Evolutionary conservation across 2,888 invertebrate genomes (phyloP), one percentile per base, ranked within the genome.

Genomic region (Ophraella communa): DNA sequence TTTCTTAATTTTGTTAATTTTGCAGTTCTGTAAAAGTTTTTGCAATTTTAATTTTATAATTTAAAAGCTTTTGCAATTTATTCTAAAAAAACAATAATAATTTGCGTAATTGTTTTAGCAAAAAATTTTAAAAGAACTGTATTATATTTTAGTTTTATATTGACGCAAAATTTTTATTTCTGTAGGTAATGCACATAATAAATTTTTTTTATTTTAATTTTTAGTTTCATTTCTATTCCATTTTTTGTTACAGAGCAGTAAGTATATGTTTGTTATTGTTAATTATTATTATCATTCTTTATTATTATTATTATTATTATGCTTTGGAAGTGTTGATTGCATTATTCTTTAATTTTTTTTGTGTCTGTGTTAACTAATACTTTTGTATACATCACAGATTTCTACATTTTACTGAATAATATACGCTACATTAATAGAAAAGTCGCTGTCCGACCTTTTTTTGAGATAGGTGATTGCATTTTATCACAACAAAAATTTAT

Each of bases 151-250:
- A 65, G 58, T 65, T 65, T 62, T 54, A 62, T 44, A 57, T 60
- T 49, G 60, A 62, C 65, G 65, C 65, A 57, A 65, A 65, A 65
- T 65, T 65, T 62, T 69, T 66, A 69, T 66, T 69, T 69, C 64
- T 69, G 63, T 69, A 69, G 65, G 65, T 62, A 58, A 62, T 69
- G 65, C 64, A 65, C 63, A 63, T 62, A 69, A 69, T 69, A 69
- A 66, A 69, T 69, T 69, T 66, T 60, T 69, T 66, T 62, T 64
- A 64, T 63, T 64, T 60, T 65, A 62, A 52, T 53, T 64, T 62
- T 60, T 69, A 57, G 64, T 69, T 69, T 69, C 54, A 65, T 61
- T 64, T 66, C 58, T 52, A 57, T 65, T 65, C 53, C 65, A 62
- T 58, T 61, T 65, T 65, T 44, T 39, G 39, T 62, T 65, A 58